phyloP scores from a whole-genome alignment of 2,888 invertebrate genomes.

The Timema cristinae region DNA sequence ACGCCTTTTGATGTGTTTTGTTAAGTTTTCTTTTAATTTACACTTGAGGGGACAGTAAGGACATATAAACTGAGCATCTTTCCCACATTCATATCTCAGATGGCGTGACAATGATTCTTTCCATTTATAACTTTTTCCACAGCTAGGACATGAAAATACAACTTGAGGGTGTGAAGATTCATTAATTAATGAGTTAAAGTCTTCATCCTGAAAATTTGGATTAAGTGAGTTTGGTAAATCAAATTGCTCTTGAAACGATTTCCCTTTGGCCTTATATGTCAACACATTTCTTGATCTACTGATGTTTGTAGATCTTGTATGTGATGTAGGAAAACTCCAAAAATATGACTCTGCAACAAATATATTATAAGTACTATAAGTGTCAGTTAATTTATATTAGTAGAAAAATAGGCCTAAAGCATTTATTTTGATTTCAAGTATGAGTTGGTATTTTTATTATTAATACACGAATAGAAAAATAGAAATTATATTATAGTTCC shows the following conservation, averaged over 20 bases:
- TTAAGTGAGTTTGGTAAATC: background rate
- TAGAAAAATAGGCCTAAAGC: too few relatives aligned
- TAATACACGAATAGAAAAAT: too few relatives aligned
- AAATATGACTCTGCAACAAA: background rate
- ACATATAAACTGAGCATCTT: conserved; percentile 28
- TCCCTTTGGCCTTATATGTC: background rate
- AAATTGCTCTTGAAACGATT: too few relatives aligned
- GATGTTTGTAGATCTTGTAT: background rate
- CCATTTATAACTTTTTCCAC: conserved; percentile 16
- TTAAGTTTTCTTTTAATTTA: too few relatives aligned
- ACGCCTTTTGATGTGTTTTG: too few relatives aligned
- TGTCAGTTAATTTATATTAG: too few relatives aligned
- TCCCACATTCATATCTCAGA: conserved; percentile 39
- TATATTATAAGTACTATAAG: background rate
- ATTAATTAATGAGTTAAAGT: background rate
- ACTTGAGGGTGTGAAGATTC: background rate
- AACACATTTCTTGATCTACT: background rate
- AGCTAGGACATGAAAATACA: conserved; percentile 2
- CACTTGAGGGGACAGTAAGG: too few relatives aligned
- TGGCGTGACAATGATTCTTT: conserved; percentile 32
- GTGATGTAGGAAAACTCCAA: conserved; percentile 5
- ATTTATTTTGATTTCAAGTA: too few relatives aligned
- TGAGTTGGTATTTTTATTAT: too few relatives aligned
- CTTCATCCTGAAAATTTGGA: background rate
- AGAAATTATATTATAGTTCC: too few relatives aligned